These are phyloP conservation scores for Ptychobarbus kaznakovi DNA, from an alignment of 2,797 vertebrate species.

Conservation along the genomic window DNA sequence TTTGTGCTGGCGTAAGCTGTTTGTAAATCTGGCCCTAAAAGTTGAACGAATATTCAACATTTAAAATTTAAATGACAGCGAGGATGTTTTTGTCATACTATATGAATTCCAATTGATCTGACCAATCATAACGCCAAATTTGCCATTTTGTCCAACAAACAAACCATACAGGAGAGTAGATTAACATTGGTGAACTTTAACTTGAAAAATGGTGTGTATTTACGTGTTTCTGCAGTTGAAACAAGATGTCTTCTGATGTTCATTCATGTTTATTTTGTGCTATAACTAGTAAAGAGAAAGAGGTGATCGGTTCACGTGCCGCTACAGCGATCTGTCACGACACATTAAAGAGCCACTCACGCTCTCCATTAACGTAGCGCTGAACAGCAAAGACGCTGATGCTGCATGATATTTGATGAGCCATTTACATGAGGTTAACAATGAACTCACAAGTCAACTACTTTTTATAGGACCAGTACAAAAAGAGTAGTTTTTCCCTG, in stretches of 20 bases:
- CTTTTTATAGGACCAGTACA: neutral
- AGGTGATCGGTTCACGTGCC: neutral
- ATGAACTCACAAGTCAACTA: neutral
- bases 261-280: neutral
- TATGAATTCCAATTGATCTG: too few species aligned
- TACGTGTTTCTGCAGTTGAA: neutral
- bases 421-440: neutral
- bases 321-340: neutral
- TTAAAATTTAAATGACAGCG: too few species aligned
- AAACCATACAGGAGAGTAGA: too few species aligned
- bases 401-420: neutral
- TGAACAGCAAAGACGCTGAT: neutral
- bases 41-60: too few species aligned
- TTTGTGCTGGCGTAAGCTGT: too few species aligned
- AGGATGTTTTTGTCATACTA: too few species aligned
- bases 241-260: neutral
- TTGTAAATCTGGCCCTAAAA: too few species aligned
- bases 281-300: neutral
- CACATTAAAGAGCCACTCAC: neutral
- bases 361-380: neutral
- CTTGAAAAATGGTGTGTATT: too few species aligned
- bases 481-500: neutral
- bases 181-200: too few species aligned
- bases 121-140: too few species aligned
- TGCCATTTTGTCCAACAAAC: too few species aligned